phyloP scores from a whole-genome alignment of 2,113 vertebrate species.

The Misgurnus mizolepis region DNA sequence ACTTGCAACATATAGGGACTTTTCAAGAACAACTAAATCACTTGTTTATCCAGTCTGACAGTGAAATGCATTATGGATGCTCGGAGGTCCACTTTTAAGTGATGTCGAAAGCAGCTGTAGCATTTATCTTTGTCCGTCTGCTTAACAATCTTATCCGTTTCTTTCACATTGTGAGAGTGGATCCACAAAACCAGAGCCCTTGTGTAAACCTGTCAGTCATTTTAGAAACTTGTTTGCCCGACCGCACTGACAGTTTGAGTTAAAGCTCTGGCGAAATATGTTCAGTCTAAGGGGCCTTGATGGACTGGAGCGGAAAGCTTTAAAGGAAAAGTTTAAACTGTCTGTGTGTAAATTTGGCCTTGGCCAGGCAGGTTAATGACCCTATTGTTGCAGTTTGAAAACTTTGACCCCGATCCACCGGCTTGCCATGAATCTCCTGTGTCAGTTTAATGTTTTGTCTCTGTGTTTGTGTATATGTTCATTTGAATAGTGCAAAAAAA shows the following conservation, averaged over 20 bases:
- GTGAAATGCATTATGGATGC: slow-evolving; percentile 3
- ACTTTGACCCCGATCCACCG: neutral
- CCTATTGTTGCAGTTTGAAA: slow-evolving; percentile 51
- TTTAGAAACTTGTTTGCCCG: slow-evolving; percentile 28
- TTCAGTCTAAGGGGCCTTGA: slow-evolving; percentile 37
- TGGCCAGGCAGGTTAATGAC: slow-evolving; percentile 52
- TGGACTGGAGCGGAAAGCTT: slow-evolving; percentile 46
- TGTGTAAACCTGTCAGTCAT: slow-evolving; percentile 43
- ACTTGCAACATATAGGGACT: slow-evolving; percentile 4
- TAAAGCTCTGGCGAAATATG: slow-evolving; percentile 40
- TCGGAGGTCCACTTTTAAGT: neutral
- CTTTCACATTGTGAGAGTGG: slow-evolving; percentile 29
- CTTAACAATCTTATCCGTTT: slow-evolving; percentile 34
- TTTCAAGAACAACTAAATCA: slow-evolving; percentile 30
- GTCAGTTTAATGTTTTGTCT: slow-evolving; percentile 24
- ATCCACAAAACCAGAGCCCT: slow-evolving; percentile 25
- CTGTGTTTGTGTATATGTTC: neutral
- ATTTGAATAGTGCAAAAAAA: neutral
- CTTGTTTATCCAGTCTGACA: slow-evolving; percentile 37
- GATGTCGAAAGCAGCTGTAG: slow-evolving; percentile 27
- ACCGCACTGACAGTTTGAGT: slow-evolving; percentile 48
- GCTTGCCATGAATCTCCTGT: slow-evolving; percentile 45
- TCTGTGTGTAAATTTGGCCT: slow-evolving; percentile 53
- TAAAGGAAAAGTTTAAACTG: slow-evolving; percentile 47
- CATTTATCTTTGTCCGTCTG: slow-evolving; percentile 31